Evolutionary conservation across 1,140 invertebrate species (phyloP).

Genomic region (Venturia canescens): DNA sequence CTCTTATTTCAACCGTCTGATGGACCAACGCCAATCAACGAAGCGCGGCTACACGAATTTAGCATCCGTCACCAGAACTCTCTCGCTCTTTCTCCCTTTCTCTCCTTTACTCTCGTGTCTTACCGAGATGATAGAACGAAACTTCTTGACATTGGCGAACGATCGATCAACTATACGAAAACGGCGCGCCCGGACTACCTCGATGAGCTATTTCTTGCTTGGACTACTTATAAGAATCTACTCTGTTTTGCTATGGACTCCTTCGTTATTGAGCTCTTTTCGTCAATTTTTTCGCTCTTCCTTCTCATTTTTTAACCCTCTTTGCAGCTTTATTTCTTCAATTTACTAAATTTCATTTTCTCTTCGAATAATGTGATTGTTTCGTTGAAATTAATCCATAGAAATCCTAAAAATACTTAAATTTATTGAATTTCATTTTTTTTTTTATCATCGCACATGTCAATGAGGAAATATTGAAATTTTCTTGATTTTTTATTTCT

Average conservation of each 20-base stretch:
- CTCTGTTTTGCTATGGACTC: neutral
- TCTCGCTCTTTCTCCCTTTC: neutral
- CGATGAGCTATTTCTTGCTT: slow-evolving; percentile 29
- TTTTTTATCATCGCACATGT: too few species aligned
- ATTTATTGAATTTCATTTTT: neutral
- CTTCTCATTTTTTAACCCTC: too few species aligned
- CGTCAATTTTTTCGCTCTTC: too few species aligned
- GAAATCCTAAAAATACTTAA: neutral
- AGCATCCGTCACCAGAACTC: slow-evolving; percentile 12
- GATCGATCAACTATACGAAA: slow-evolving; percentile 33
- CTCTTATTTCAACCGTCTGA: slow-evolving; percentile 40
- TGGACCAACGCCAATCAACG: slow-evolving; percentile 52
- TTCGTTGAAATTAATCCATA: too few species aligned
- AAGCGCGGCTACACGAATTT: slow-evolving; percentile 50
- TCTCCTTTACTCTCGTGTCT: neutral
- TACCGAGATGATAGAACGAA: slow-evolving; percentile 20
- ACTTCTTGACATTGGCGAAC: slow-evolving; percentile 41
- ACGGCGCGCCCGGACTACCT: neutral
- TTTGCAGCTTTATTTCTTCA: too few species aligned
- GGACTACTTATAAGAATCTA: slow-evolving; percentile 17
- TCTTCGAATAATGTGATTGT: too few species aligned
- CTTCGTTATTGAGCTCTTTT: neutral
- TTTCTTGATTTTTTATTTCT: slow-evolving; percentile 24
- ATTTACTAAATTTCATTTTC: too few species aligned
- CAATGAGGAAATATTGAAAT: too few species aligned